phyloP scores from a whole-genome alignment of 2,888 invertebrate species.

The Xiphydria camelus region DNA sequence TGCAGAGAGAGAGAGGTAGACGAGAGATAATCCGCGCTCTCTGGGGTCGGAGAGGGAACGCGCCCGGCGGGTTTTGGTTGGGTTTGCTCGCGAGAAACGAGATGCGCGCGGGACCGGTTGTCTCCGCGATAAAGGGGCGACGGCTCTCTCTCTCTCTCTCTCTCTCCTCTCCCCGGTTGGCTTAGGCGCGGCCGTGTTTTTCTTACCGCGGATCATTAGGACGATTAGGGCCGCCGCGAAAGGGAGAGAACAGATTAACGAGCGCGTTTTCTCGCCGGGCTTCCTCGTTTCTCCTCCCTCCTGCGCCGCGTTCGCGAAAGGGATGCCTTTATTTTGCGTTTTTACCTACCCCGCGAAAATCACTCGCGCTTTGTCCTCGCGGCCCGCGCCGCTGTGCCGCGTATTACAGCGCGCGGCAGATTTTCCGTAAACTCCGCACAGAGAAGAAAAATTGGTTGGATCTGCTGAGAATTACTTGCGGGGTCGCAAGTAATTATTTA shows the following conservation, averaged over 20 bases:
- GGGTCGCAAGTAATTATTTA: too few relatives aligned
- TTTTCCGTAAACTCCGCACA: too few relatives aligned
- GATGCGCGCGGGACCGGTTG: slow-evolving; percentile 35
- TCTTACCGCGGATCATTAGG: slow-evolving; percentile 57
- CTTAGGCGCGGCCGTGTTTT: slow-evolving; percentile 53
- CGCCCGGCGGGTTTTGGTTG: not conserved
- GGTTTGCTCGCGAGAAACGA: slow-evolving; percentile 40
- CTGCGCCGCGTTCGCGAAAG: not conserved
- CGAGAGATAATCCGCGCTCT: slow-evolving; percentile 37
- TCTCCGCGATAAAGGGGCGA: slow-evolving; percentile 39
- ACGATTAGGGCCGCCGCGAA: slow-evolving; percentile 52
- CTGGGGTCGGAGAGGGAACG: slow-evolving; percentile 26
- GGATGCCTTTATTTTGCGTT: slow-evolving; percentile 2
- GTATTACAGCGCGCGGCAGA: too few relatives aligned
- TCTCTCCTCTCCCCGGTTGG: slow-evolving; percentile 34
- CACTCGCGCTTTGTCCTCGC: too few relatives aligned
- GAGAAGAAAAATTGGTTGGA: too few relatives aligned
- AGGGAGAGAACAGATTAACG: slow-evolving; percentile 53
- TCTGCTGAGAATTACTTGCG: too few relatives aligned
- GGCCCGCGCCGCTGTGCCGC: too few relatives aligned
- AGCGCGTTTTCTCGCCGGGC: too few relatives aligned
- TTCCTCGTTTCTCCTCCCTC: slow-evolving; percentile 8
- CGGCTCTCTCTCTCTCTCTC: slow-evolving; percentile 37
- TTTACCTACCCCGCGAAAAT: too few relatives aligned
- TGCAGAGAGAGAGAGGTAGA: slow-evolving; percentile 8